Conservation (phyloP, 2,888 invertebrate genomes). For the Chrysotoxum bicinctum region DNA sequence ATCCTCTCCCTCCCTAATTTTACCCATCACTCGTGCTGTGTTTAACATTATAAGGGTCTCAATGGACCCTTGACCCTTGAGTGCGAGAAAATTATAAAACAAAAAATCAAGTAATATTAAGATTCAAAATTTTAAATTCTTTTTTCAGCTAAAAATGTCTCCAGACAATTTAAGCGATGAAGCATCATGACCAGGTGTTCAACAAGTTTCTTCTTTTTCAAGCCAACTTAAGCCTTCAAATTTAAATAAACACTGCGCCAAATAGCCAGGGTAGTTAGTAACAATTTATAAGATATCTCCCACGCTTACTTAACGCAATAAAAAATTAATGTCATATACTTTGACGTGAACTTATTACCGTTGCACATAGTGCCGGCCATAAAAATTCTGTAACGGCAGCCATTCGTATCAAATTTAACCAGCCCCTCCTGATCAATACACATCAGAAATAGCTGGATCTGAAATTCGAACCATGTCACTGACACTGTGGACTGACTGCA, state of each 20-base stretch:
- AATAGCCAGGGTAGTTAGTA: slow-evolving; percentile 15
- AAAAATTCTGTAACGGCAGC: slow-evolving; percentile 39
- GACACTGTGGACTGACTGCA: slow-evolving; percentile 33
- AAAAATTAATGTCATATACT: slow-evolving; percentile 35
- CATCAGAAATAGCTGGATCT: slow-evolving; percentile 37
- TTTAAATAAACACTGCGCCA: neutral
- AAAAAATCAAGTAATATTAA: no score
- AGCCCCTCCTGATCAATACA: slow-evolving; percentile 46
- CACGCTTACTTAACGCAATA: slow-evolving; percentile 51
- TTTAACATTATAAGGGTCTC: no score
- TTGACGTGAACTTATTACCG: slow-evolving; percentile 37
- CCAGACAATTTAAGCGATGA: neutral
- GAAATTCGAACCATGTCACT: slow-evolving; percentile 71
- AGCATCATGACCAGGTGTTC: slow-evolving; percentile 7
- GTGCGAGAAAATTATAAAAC: no score
- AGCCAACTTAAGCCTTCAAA: neutral
- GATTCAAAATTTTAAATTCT: no score
- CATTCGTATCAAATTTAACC: slow-evolving; percentile 50
- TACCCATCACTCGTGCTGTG: no score
- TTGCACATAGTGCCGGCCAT: neutral
- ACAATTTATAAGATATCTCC: slow-evolving; percentile 28
- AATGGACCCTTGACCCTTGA: no score
- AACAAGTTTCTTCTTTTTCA: neutral
- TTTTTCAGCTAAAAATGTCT: no score
- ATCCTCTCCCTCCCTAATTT: no score